Conservation (phyloP, 2,888 invertebrate species). For the Tenthredo scrophulariae region DNA sequence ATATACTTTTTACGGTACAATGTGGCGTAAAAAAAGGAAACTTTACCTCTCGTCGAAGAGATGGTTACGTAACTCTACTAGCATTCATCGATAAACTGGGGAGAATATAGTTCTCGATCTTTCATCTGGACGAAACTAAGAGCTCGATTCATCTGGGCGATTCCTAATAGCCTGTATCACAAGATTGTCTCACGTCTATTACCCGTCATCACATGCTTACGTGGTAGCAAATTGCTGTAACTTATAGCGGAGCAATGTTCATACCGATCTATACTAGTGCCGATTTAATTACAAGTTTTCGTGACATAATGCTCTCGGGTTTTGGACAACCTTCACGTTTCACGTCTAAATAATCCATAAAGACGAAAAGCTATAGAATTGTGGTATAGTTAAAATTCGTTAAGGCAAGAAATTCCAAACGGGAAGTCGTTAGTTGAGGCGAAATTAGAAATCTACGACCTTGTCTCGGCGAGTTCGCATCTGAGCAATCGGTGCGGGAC, state of each 20-base stretch:
- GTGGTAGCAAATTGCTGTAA: neutral
- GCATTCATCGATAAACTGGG: neutral
- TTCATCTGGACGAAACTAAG: neutral
- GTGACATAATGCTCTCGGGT: too few species aligned
- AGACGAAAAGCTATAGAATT: too few species aligned
- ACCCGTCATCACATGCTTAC: neutral
- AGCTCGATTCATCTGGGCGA: neutral
- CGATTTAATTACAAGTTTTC: neutral
- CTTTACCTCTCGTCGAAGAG: neutral
- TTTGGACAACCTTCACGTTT: neutral
- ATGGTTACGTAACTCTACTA: neutral
- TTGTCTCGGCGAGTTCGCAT: conserved; percentile 2
- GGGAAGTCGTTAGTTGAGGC: neutral
- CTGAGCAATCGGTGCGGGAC: neutral
- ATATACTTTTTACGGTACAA: too few species aligned
- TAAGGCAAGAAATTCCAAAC: neutral
- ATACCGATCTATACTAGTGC: neutral
- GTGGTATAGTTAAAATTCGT: neutral
- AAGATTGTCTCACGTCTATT: conserved; percentile 5
- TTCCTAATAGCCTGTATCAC: too few species aligned
- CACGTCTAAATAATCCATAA: neutral
- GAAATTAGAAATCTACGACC: conserved; percentile 23
- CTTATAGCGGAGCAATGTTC: neutral
- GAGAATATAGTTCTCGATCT: neutral
- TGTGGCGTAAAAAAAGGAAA: neutral